Conservation (phyloP, 2,797 vertebrate genomes). For the Sebastes flavidus region DNA sequence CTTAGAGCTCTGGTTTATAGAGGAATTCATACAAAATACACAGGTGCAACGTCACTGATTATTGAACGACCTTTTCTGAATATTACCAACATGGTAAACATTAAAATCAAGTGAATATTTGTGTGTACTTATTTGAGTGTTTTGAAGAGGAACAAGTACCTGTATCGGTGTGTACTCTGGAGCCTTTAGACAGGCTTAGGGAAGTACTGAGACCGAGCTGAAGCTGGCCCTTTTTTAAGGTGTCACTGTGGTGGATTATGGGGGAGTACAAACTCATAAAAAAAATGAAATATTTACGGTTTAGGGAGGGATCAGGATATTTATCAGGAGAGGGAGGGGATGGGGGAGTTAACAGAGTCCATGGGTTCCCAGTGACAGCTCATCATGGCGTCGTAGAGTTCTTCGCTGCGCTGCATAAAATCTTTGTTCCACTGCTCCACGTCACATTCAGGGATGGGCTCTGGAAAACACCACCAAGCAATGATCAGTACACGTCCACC, state of each 20-base stretch:
- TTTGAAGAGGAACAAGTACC: not conserved
- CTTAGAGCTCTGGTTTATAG: not conserved
- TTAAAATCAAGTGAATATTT: conserved; percentile 15
- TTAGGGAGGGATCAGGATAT: not conserved
- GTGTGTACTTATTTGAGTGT: conserved; percentile 1
- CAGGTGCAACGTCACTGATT: not conserved
- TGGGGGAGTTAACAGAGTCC: conserved; percentile 85
- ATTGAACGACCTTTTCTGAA: not conserved
- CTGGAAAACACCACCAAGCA: conserved; percentile 59
- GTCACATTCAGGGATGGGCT: conserved; percentile 86
- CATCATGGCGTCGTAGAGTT: conserved; percentile 92
- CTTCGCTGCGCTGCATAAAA: conserved; percentile 92
- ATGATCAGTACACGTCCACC: not conserved
- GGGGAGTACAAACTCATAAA: conserved; percentile 10
- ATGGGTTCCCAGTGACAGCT: conserved; percentile 91
- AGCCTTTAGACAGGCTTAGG: not conserved
- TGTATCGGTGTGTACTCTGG: not conserved
- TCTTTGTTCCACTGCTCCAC: conserved; percentile 90
- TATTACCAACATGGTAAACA: conserved; percentile 56
- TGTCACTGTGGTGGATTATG: not conserved
- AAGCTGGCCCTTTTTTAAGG: not conserved
- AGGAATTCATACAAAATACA: not conserved
- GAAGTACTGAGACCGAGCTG: conserved; percentile 3
- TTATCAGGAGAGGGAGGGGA: conserved; percentile 79
- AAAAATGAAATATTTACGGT: not conserved